Percentiles rank a stretch among this genome's conserved stretches.
phyloP scores from a whole-genome alignment of 2,113 vertebrate species.

The Hassar affinis region DNA sequence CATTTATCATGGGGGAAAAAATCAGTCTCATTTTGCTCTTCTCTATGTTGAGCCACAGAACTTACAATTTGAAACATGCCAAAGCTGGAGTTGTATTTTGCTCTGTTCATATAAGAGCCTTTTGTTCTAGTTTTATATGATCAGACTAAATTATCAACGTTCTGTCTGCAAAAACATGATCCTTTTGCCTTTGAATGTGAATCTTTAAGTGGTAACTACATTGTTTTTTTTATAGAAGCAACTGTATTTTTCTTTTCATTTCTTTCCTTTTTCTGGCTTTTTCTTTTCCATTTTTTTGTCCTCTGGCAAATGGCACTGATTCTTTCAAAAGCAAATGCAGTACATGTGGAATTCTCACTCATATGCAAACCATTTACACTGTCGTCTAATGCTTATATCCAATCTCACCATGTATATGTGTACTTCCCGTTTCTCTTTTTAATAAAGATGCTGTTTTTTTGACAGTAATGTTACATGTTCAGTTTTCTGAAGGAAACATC shows the following conservation, averaged over 20 bases:
- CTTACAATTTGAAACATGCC: not conserved
- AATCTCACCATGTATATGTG: conserved; percentile 6
- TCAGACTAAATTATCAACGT: not conserved
- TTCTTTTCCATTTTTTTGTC: not conserved
- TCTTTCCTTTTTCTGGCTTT: not conserved
- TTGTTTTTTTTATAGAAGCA: conserved; percentile 29
- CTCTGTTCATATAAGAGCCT: not conserved
- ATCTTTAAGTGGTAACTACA: not conserved
- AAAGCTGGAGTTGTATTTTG: not conserved
- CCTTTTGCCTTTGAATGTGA: conserved; percentile 16
- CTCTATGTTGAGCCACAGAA: not conserved
- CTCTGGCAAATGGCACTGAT: conserved; percentile 47
- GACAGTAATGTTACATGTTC: not conserved
- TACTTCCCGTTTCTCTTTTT: conserved; percentile 29
- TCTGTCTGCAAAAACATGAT: conserved; percentile 9
- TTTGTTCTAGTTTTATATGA: not conserved
- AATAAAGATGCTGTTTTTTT: conserved; percentile 50
- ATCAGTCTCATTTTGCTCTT: not conserved
- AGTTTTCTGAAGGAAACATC: not conserved
- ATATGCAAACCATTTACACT: conserved; percentile 9
- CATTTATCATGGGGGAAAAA: not conserved
- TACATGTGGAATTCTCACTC: conserved; percentile 25
- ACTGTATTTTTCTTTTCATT: not conserved
- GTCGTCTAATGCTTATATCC: not conserved
- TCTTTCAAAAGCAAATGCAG: conserved; percentile 19